These are phyloP conservation scores for Rhinogobio ventralis DNA, from an alignment of 2,797 vertebrate genomes.

Conservation along the genomic window DNA sequence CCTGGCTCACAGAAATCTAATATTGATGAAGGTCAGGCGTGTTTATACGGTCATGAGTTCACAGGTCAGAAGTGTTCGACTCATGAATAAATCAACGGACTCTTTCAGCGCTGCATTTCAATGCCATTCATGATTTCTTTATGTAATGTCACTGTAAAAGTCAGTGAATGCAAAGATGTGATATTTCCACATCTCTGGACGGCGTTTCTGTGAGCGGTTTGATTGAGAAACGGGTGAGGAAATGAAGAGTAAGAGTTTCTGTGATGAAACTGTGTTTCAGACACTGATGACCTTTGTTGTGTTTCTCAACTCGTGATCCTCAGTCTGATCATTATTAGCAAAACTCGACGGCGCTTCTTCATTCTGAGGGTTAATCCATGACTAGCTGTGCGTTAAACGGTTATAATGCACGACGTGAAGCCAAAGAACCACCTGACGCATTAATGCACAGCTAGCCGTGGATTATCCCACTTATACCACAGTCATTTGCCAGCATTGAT, in stretches of 20 bases:
- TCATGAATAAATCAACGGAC: neutral
- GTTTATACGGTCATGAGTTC: neutral
- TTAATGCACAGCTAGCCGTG: too few species aligned
- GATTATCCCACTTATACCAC: neutral
- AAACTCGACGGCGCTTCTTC: neutral
- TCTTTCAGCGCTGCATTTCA: constrained; percentile 4
- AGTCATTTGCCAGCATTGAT: too few species aligned
- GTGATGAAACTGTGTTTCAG: constrained; percentile 18
- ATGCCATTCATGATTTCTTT: neutral
- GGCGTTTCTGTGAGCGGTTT: too few species aligned
- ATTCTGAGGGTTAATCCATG: neutral
- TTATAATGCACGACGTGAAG: neutral
- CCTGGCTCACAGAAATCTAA: neutral
- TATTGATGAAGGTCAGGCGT: neutral
- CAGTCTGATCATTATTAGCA: neutral
- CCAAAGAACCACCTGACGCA: too few species aligned
- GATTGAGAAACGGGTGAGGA: constrained; percentile 13
- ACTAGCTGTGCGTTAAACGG: neutral
- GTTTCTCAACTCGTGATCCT: neutral
- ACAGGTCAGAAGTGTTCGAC: neutral
- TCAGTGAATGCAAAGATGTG: neutral
- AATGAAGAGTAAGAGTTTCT: constrained; percentile 24
- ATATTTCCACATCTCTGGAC: neutral
- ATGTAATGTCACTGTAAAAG: neutral
- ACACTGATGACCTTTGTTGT: neutral